phyloP scores from a whole-genome alignment of 2,888 invertebrate genomes.

The Agriopis aurantiaria region DNA sequence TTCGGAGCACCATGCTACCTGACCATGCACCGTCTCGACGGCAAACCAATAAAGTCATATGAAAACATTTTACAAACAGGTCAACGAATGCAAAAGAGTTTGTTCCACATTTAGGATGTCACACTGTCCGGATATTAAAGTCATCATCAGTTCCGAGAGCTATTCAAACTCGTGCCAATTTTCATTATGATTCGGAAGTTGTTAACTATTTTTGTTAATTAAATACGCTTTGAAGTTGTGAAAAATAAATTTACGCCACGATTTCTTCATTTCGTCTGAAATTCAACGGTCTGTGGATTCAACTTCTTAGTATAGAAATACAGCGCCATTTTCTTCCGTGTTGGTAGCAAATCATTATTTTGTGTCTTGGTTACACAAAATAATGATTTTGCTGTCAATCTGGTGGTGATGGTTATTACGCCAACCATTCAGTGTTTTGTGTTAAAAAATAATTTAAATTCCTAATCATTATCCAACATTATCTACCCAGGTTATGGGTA shows the following conservation, averaged over 20 bases:
- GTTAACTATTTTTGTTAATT: conserved; percentile 14
- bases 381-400: no score
- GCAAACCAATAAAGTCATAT: not conserved
- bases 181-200: conserved; percentile 33
- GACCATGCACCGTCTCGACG: no score
- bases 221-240: conserved; percentile 10
- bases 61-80: not conserved
- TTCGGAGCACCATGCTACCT: no score
- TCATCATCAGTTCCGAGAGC: conserved; percentile 40
- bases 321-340: no score
- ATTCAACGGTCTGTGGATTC: not conserved
- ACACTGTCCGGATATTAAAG: conserved; percentile 35
- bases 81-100: not conserved
- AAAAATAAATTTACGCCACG: not conserved
- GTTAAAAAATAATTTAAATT: no score
- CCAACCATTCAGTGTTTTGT: no score
- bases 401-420: no score
- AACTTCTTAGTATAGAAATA: no score
- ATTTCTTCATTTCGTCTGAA: not conserved
- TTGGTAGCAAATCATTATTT: no score
- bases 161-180: conserved; percentile 32
- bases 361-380: no score
- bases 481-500: no score
- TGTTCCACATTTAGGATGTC: not conserved
- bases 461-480: no score